Evolutionary conservation across 2,113 vertebrate genomes (phyloP), one percentile per base, ranked within the genome.

Genomic region (Lagopus muta): DNA sequence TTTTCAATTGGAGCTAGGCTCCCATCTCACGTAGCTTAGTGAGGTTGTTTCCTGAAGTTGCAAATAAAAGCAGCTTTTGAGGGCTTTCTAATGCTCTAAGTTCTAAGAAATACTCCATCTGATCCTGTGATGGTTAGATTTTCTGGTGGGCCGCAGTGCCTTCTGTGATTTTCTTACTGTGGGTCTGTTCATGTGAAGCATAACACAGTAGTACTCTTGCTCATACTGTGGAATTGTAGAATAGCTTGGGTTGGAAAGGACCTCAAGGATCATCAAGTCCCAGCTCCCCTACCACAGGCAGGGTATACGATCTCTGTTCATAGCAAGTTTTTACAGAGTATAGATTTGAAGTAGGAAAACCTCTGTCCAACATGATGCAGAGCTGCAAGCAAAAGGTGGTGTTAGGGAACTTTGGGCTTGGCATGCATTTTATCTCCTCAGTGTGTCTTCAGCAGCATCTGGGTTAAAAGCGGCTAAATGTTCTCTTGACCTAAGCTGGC

Each of bases 81-180:
- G 22, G 43, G 38, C n/a, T 91, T 47, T 25, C 50, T 36, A 60
- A 10, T 36, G 28, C 14, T 42, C 17, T 25, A 75, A 57, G 11
- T 30, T 36, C 40, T 78, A 40, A 60, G 52, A n/a, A 88, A 70
- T 38, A 21, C 25, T 71, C 15, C 15, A 32, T 22, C 30, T 1
- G 1, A n/a, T 80, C 40, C 55, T 66, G 15, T 0, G 8, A 34
- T 62, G 1, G 12, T 40, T 32, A 11, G 30, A 34, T 50, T n/a
- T 71, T 7, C 27, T 57, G 28, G 32, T 27, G 40, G 45, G 22
- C 8, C 21, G 2, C 4, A 60, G 38, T 16, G 22, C 25, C 75
- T 54, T 70, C 11, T 25, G 9, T 61, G 14, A 1, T 72, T 69
- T 73, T 50, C 17, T 79, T 65, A 47, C 13, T 1, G 0, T 7